phyloP scores from a whole-genome alignment of 92 coral and sea anemone species.

The Palythoa grandiflora region DNA sequence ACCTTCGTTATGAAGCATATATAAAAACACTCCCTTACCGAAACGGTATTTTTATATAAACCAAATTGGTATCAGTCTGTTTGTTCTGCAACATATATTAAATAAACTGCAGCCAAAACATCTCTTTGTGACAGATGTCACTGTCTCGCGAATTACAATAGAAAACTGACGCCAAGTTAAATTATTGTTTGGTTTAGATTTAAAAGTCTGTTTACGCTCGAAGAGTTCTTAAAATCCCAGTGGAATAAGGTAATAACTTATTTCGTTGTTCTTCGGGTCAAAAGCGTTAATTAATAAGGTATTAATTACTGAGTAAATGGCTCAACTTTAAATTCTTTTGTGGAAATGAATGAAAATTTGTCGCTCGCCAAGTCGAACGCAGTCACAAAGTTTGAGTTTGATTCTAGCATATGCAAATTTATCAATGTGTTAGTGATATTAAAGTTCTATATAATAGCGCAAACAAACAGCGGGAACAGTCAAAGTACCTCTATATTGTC shows the following conservation, averaged over 20 bases:
- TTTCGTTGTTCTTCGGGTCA: slow-evolving; percentile 60
- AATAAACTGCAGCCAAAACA: slow-evolving; percentile 34
- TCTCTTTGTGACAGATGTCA: slow-evolving; percentile 22
- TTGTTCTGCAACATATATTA: slow-evolving; percentile 16
- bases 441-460: slow-evolving; percentile 35
- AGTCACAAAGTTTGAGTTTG: slow-evolving; percentile 20
- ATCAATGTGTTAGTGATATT: slow-evolving; percentile 28
- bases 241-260: slow-evolving; percentile 50
- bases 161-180: slow-evolving; percentile 30
- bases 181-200: slow-evolving; percentile 39
- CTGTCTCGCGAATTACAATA: slow-evolving; percentile 26
- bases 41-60: not conserved
- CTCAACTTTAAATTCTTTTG: slow-evolving; percentile 31
- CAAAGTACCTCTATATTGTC: slow-evolving; percentile 28
- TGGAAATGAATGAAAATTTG: slow-evolving; percentile 6
- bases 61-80: slow-evolving; percentile 22
- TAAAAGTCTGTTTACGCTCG: slow-evolving; percentile 55
- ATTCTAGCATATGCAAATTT: slow-evolving; percentile 39
- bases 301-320: slow-evolving; percentile 65
- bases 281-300: slow-evolving; percentile 72
- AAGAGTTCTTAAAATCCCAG: slow-evolving; percentile 62
- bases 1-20: not conserved
- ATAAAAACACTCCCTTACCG: not conserved
- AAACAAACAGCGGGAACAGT: slow-evolving; percentile 32
- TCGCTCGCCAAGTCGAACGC: not conserved